Base-by-base conservation (phyloP, 1,140 invertebrate genomes). In the Bombus confusus region DNA sequence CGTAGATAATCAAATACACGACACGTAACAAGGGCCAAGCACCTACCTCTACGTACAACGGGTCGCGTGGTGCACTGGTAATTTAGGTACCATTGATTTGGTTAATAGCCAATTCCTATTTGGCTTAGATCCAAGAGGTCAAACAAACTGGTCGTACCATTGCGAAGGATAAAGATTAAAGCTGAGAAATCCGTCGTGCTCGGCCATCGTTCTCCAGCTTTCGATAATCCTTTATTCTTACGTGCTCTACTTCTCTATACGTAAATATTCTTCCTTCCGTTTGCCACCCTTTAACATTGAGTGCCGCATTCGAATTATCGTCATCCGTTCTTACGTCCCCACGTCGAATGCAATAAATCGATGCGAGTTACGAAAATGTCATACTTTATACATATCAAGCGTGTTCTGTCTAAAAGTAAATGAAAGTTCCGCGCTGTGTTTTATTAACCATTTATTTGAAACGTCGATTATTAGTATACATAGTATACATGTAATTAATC, bases 41-140 rank as follows among this genome's bases (percentile, higher is more conserved):
- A 92, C 91, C 86, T 92, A 91, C 89, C 83, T 90, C 89, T 91
- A 84, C 87, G 89, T 91, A 92, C 90, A 90, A 64, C 80, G 68
- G 81, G 82, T 77, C 83, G 82, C 89, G 85, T 84, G 80, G 89
- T 90, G 88, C 88, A 84, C 83, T 91, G 89, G 93, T 94, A 93
- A 95, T 95, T 95, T 93, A 93, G 92, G 92, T 92, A 93, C 91
- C 93, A 94, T 93, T 94, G 93, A 92, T 93, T 94, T 94, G 94
- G 94, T 95, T 93, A 95, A 95, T 94, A 93, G 94, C 94, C 93
- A 94, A 94, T 95, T 95, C 91, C 93, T 94, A 95, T 93, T 95
- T 95, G 94, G 94, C 94, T 87, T 72, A 31, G 64, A 72, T 94
- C 94, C 94, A 95, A 93, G 91, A 86, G 91, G 87, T 90, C 91